A percentile compares a stretch with the other conserved stretches of the same genome.
phyloP scores from a whole-genome alignment of 2,797 vertebrate genomes.

The Monodelphis domestica region DNA sequence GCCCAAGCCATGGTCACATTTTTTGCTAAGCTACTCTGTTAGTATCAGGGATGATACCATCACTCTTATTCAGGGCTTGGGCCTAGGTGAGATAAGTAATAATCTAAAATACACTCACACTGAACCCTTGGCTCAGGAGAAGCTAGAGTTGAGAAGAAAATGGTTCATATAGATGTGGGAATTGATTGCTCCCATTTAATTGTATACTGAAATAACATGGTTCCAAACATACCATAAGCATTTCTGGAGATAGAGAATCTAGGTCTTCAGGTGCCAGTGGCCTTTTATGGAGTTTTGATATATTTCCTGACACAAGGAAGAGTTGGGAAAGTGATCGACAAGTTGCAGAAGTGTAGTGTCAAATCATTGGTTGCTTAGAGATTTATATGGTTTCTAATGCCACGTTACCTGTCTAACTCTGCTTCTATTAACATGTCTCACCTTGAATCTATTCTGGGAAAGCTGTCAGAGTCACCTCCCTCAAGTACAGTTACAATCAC shows the following conservation, averaged over 20 bases:
- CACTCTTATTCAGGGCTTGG: background rate
- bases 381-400: background rate
- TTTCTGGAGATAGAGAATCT: conserved; percentile 8
- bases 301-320: conserved; percentile 35
- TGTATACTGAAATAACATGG: conserved; percentile 24
- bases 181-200: conserved; percentile 23
- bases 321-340: background rate
- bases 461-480: too few relatives aligned
- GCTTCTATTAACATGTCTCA: background rate
- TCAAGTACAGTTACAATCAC: too few relatives aligned
- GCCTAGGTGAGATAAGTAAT: background rate
- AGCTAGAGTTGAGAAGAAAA: background rate
- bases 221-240: background rate
- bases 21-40: background rate
- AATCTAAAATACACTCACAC: background rate
- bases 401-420: background rate
- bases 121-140: background rate
- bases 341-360: background rate
- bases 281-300: conserved; percentile 20
- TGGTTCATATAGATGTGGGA: background rate
- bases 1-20: background rate
- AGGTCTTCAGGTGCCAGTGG: background rate
- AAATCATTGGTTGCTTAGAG: background rate
- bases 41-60: background rate
- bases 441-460: too few relatives aligned